These are phyloP conservation scores for Montipora foliosa DNA, from an alignment of 64 coral and sea anemone genomes.

Conservation along the genomic window DNA sequence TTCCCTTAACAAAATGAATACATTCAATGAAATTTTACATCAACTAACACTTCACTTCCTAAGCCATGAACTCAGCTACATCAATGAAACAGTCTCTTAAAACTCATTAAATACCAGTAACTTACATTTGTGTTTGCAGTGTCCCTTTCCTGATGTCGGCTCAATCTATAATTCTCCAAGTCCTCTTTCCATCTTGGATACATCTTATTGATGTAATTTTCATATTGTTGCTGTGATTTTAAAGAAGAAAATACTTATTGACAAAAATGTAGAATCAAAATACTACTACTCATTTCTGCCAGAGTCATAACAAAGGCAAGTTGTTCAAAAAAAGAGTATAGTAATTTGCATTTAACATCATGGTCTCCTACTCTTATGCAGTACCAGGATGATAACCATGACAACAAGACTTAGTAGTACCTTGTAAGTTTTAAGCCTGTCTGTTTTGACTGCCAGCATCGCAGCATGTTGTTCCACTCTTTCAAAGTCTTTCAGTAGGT, in stretches of 20 bases:
- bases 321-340: no score
- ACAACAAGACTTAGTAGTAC: constrained; percentile 11
- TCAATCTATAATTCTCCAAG: constrained; percentile 57
- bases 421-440: constrained; percentile 75
- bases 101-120: neutral
- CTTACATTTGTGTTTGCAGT: neutral
- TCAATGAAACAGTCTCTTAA: no score
- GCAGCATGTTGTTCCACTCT: constrained; percentile 79
- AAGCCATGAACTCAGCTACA: no score
- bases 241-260: neutral
- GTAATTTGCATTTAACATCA: no score
- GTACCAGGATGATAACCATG: no score
- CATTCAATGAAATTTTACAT: no score
- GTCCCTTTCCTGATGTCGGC: constrained; percentile 35
- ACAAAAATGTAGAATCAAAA: no score
- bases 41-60: no score
- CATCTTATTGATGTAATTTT: constrained; percentile 90
- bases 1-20: no score
- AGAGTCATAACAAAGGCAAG: no score
- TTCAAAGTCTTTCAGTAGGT: constrained; percentile 81
- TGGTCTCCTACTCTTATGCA: no score
- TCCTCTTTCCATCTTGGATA: constrained; percentile 92
- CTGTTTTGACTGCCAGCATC: constrained; percentile 64
- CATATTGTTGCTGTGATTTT: constrained; percentile 76
- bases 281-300: neutral